Percentiles rank a stretch among this genome's conserved stretches.
These are phyloP conservation scores for Pseudocheirus occidentalis DNA, from an alignment of 2,797 vertebrate species.

Conservation along the genomic window DNA sequence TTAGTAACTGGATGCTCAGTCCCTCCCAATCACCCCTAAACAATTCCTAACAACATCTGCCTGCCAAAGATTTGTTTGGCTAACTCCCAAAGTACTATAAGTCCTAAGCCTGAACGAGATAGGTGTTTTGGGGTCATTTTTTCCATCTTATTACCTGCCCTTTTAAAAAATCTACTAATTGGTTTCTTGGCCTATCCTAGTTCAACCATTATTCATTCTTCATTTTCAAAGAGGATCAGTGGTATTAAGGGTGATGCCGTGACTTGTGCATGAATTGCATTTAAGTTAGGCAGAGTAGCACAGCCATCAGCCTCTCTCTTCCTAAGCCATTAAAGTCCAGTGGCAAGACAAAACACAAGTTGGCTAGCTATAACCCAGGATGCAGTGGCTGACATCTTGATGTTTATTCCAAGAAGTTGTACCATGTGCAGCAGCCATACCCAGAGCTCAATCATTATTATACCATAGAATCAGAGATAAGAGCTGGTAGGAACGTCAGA, in stretches of 20 bases:
- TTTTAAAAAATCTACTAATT: not conserved
- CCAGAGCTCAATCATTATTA: not conserved
- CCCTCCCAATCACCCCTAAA: not conserved
- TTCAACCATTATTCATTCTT: too few relatives aligned
- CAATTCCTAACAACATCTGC: not conserved
- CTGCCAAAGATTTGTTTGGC: not conserved
- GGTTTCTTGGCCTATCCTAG: not conserved
- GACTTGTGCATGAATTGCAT: too few relatives aligned
- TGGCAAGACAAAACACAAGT: too few relatives aligned
- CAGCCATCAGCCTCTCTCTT: too few relatives aligned
- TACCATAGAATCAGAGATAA: not conserved
- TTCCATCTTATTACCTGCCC: not conserved
- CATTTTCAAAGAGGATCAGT: too few relatives aligned
- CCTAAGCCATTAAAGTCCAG: too few relatives aligned
- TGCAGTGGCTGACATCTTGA: too few relatives aligned
- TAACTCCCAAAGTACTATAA: not conserved
- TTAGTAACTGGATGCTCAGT: not conserved
- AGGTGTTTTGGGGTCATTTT: not conserved
- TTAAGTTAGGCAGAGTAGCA: too few relatives aligned
- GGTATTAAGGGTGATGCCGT: too few relatives aligned
- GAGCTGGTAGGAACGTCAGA: not conserved
- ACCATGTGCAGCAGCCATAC: too few relatives aligned
- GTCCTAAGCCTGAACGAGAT: not conserved
- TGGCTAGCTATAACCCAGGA: too few relatives aligned
- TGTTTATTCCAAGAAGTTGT: too few relatives aligned